Evolutionary conservation across 2,888 invertebrate genomes (phyloP).

Genomic region (Stenichneumon culpator): DNA sequence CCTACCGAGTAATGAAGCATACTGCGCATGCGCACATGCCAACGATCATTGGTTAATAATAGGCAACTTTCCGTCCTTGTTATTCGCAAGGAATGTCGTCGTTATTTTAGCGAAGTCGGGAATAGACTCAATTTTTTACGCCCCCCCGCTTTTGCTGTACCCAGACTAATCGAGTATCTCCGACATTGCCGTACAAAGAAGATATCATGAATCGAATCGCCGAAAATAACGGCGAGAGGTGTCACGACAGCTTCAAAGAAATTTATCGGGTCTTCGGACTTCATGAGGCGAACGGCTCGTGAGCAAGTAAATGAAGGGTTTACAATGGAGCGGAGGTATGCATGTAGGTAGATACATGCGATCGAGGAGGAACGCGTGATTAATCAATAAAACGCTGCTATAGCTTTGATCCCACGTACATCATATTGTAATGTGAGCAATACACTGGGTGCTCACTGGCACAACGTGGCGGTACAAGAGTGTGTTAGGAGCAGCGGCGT

Average conservation of each 20-base stretch:
- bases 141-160: not conserved
- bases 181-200: slow-evolving; percentile 17
- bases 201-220: slow-evolving; percentile 8
- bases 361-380: slow-evolving; percentile 41
- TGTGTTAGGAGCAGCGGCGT: slow-evolving; percentile 36
- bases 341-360: slow-evolving; percentile 34
- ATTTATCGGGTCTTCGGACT: slow-evolving; percentile 44
- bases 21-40: too few species aligned
- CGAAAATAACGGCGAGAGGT: slow-evolving; percentile 17
- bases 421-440: slow-evolving; percentile 37
- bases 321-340: slow-evolving; percentile 31
- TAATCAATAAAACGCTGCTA: slow-evolving; percentile 59
- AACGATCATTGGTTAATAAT: too few species aligned
- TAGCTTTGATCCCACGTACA: slow-evolving; percentile 39
- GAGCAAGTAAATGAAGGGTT: slow-evolving; percentile 36
- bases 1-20: too few species aligned
- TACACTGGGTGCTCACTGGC: slow-evolving; percentile 23
- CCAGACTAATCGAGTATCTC: not conserved
- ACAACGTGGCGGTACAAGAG: not conserved
- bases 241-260: slow-evolving; percentile 17
- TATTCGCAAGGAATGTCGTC: too few species aligned
- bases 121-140: too few species aligned
- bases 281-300: slow-evolving; percentile 14
- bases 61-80: too few species aligned
- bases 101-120: too few species aligned